Evolutionary conservation across 2,797 vertebrate species (phyloP), one percentile per base, ranked within the genome.

Genomic region (Crocidura indochinensis): DNA sequence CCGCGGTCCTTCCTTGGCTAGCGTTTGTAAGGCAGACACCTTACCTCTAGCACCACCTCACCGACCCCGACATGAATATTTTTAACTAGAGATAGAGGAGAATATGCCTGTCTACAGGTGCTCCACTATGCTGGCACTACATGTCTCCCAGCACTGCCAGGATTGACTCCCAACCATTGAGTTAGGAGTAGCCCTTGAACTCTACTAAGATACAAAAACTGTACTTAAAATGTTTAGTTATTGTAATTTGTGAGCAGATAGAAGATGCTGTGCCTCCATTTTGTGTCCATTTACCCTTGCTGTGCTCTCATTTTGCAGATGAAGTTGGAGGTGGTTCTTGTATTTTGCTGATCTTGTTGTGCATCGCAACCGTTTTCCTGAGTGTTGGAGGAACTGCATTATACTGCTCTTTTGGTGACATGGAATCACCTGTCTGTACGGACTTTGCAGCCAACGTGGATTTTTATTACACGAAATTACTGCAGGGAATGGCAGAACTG

Each of bases 361-460:
- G 99, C 94, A 93, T 99, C 97, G 98, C 98, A 49, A 99, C 99
- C 1, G 98, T 99, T 97, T 98, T 99, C 97, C 98, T 99, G 74
- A 99, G 99, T 92, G 95, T 99, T 22, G 99, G 99, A 19, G 99
- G 99, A 89, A 99, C 99, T 6, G 99, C 99, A 0, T 86, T 99
- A 87, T 99, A 99, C 98, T 99, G 99, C 97, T 98, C 98, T 82
- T 97, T 99, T 94, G 99, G 98, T 85, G 98, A 99, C 96, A 97
- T 98, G 49, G 98, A 98, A 96, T 99, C 99, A 64, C 98, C 98
- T 69, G 98, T 99, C 82, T 99, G 99, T 97, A 98, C 97, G 10
- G 99, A 99, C 84, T 99, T 99, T 97, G 98, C 99, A 46, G 96
- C 97, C 93, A 99, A 99, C 90, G 68, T 99, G 94, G 98, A 99